A percentile compares a stretch with the other conserved stretches of the same genome.
phyloP scores from a whole-genome alignment of 2,113 vertebrate species.

The Tychaedon coryphoeus region DNA sequence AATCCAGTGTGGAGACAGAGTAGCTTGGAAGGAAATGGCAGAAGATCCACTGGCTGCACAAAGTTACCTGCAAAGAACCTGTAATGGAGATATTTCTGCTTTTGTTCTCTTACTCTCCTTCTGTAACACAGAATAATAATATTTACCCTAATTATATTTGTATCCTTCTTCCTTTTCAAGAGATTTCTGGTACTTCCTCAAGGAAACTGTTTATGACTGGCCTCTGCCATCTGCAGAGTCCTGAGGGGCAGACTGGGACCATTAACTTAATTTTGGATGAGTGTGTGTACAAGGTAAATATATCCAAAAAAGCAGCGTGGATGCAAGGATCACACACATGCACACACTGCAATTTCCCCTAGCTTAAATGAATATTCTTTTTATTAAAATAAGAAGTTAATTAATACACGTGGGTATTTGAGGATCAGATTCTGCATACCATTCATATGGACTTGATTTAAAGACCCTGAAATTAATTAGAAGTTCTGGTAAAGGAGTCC shows the following conservation, averaged over 20 bases:
- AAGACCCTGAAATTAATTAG: slow-evolving; percentile 36
- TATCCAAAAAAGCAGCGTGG: background rate
- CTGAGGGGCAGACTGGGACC: background rate
- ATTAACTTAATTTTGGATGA: slow-evolving; percentile 36
- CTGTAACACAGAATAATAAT: background rate
- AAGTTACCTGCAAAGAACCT: background rate
- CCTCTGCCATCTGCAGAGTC: background rate
- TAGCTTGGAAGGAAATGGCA: background rate
- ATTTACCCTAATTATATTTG: background rate
- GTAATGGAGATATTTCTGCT: background rate
- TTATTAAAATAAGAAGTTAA: slow-evolving; percentile 52
- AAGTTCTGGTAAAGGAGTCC: background rate
- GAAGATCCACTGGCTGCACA: background rate
- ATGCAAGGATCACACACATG: background rate
- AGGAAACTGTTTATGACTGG: background rate
- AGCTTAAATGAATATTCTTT: slow-evolving; percentile 41
- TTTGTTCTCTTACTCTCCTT: background rate
- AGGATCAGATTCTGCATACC: background rate
- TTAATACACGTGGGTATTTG: slow-evolving; percentile 49
- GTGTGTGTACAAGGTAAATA: background rate
- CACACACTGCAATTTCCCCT: slow-evolving; percentile 18
- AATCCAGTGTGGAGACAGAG: background rate
- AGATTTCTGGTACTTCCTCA: background rate
- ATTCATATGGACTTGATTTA: slow-evolving; percentile 44
- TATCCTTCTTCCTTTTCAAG: background rate